phyloP scores from a whole-genome alignment of 2,888 invertebrate genomes.

The Listrodromus nycthemerus region DNA sequence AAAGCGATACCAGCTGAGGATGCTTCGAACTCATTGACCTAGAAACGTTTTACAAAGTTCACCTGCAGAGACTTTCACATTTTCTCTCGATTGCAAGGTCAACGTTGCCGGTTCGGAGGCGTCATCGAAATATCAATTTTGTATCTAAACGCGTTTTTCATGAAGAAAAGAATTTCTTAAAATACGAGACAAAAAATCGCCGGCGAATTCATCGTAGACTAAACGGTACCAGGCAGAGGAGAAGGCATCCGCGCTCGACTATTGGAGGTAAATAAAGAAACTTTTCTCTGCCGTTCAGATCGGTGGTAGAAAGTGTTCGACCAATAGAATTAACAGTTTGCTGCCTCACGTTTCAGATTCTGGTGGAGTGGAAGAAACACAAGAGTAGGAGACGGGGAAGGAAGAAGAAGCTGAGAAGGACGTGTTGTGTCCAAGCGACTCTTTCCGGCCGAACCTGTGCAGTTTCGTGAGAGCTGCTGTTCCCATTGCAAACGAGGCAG shows the following conservation, averaged over 20 bases:
- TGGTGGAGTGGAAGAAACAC: constrained; percentile 27
- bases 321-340: constrained; percentile 78
- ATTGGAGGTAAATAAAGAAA: constrained; percentile 64
- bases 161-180: background rate
- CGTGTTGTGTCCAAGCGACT: constrained; percentile 5
- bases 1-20: constrained; percentile 16
- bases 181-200: background rate
- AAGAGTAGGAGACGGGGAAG: constrained; percentile 42
- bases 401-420: constrained; percentile 38
- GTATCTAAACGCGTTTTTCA: background rate
- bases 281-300: constrained; percentile 72
- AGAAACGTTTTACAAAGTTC: constrained; percentile 57
- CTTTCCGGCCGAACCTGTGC: constrained; percentile 38
- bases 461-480: constrained; percentile 66
- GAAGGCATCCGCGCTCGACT: constrained; percentile 20
- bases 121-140: background rate
- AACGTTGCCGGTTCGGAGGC: background rate
- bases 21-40: constrained; percentile 44
- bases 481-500: constrained; percentile 56
- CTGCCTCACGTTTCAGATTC: constrained; percentile 67
- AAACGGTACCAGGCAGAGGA: background rate
- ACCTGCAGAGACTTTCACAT: constrained; percentile 51
- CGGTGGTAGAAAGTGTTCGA: constrained; percentile 82
- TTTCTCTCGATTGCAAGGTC: constrained; percentile 33
- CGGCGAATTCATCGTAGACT: background rate